Evolutionary conservation across 2,888 invertebrate species (phyloP).

Genomic region (Dermolepida albohirtum): DNA sequence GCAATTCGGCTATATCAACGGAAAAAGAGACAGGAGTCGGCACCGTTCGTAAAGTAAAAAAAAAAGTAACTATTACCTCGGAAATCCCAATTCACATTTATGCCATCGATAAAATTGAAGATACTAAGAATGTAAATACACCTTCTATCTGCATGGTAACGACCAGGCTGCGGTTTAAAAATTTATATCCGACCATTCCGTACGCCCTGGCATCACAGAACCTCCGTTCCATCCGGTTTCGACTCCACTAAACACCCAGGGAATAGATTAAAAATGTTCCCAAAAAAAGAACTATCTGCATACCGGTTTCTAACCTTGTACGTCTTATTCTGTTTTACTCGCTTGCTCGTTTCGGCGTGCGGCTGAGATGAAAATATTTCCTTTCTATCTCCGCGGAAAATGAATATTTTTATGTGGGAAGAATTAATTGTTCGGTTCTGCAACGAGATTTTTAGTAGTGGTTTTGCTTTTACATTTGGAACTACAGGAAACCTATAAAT

Average conservation of each 20-base stretch:
- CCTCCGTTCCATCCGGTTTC: slow-evolving; percentile 45
- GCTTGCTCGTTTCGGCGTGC: background rate
- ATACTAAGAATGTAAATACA: slow-evolving; percentile 55
- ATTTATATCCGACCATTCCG: slow-evolving; percentile 46
- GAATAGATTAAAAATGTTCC: slow-evolving; percentile 42
- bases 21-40: background rate
- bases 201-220: background rate
- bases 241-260: slow-evolving; percentile 39
- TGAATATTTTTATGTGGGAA: slow-evolving; percentile 46
- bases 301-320: slow-evolving; percentile 3
- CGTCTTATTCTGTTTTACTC: slow-evolving; percentile 3
- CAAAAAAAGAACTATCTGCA: slow-evolving; percentile 17
- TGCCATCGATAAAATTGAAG: slow-evolving; percentile 44
- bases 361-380: slow-evolving; percentile 1
- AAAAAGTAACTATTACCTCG: slow-evolving; percentile 20
- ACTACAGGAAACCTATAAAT: slow-evolving; percentile 27
- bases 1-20: slow-evolving; percentile 6
- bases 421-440: slow-evolving; percentile 46
- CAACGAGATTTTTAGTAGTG: slow-evolving; percentile 23
- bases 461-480: slow-evolving; percentile 28
- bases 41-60: background rate
- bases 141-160: slow-evolving; percentile 55
- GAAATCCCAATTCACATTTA: slow-evolving; percentile 35
- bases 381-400: slow-evolving; percentile 4
- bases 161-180: slow-evolving; percentile 51